A percentile compares a stretch with the other conserved stretches of the same genome.
phyloP scores from a whole-genome alignment of 1,140 invertebrate genomes.

The Drosophila biarmipes region DNA sequence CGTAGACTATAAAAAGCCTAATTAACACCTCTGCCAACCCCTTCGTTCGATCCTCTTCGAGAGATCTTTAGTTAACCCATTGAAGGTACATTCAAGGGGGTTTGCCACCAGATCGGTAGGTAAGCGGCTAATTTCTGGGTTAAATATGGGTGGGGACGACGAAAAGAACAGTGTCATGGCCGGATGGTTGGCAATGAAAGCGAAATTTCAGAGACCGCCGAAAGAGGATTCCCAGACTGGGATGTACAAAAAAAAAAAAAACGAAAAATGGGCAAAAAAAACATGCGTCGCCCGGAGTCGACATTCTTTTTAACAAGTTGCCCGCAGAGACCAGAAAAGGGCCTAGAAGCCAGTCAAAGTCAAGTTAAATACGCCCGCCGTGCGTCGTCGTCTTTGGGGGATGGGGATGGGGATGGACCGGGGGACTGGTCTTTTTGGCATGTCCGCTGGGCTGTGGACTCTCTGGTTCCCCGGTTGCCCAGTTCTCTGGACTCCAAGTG shows the following conservation, averaged over 20 bases:
- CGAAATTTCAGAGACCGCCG: slow-evolving; percentile 56
- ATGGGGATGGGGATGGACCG: neutral
- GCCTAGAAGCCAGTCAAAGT: slow-evolving; percentile 56
- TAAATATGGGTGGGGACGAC: slow-evolving; percentile 63
- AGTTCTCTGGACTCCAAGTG: slow-evolving; percentile 7
- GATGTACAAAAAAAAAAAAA: neutral
- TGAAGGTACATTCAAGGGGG: slow-evolving; percentile 60
- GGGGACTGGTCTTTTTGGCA: slow-evolving; percentile 41
- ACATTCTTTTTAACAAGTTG: slow-evolving; percentile 82
- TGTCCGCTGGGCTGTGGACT: slow-evolving; percentile 24
- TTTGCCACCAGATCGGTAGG: slow-evolving; percentile 28
- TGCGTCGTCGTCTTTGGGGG: slow-evolving; percentile 24
- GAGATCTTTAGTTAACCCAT: slow-evolving; percentile 18
- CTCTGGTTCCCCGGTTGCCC: neutral
- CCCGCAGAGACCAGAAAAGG: slow-evolving; percentile 60
- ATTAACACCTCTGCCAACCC: slow-evolving; percentile 65
- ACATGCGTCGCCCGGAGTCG: slow-evolving; percentile 75
- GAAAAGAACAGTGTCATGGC: slow-evolving; percentile 65
- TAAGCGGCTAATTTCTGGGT: slow-evolving; percentile 73
- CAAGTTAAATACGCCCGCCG: slow-evolving; percentile 81
- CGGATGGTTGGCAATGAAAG: slow-evolving; percentile 61
- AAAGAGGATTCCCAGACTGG: slow-evolving; percentile 7
- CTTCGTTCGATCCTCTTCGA: neutral
- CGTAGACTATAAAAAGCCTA: slow-evolving; percentile 66
- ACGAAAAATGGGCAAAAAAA: slow-evolving; percentile 22